Conservation (phyloP, 2,797 vertebrate species). For the Danio tinwini region DNA sequence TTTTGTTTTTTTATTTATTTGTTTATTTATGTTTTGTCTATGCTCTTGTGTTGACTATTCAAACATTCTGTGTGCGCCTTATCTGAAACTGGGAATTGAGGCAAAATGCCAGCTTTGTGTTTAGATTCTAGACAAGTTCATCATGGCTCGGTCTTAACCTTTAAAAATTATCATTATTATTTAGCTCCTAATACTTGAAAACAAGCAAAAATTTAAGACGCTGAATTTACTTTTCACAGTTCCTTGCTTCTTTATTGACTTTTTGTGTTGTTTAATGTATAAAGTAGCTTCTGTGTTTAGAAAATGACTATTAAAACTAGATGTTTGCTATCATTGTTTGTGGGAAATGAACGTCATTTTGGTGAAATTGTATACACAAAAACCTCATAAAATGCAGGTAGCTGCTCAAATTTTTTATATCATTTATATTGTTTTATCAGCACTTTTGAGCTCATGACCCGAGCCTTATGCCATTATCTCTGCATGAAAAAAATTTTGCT, state of each 20-base stretch:
- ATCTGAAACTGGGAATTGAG: constrained; percentile 45
- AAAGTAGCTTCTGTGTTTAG: too few species aligned
- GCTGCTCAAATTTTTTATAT: too few species aligned
- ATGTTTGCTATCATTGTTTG: too few species aligned
- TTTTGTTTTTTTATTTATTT: constrained; percentile 16
- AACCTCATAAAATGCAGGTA: too few species aligned
- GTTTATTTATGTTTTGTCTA: constrained; percentile 16
- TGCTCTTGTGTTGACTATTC: constrained; percentile 47
- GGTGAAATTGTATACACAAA: too few species aligned
- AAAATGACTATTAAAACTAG: too few species aligned
- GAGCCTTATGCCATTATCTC: background rate
- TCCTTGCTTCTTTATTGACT: constrained; percentile 12
- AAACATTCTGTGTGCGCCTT: constrained; percentile 51
- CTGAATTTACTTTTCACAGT: constrained; percentile 3
- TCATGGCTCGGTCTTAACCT: constrained; percentile 8
- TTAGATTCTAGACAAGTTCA: constrained; percentile 41
- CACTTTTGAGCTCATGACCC: too few species aligned
- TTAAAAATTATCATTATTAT: background rate
- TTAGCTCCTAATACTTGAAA: background rate
- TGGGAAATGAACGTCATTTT: too few species aligned
- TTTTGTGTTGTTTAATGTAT: background rate
- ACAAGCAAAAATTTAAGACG: background rate
- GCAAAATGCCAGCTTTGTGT: constrained; percentile 55
- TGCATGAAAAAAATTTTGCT: too few species aligned
- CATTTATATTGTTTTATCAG: too few species aligned